Percentiles rank a stretch among this genome's conserved stretches.
Evolutionary conservation across 2,888 invertebrate species (phyloP).

Genomic region (Acholoe squamosa): DNA sequence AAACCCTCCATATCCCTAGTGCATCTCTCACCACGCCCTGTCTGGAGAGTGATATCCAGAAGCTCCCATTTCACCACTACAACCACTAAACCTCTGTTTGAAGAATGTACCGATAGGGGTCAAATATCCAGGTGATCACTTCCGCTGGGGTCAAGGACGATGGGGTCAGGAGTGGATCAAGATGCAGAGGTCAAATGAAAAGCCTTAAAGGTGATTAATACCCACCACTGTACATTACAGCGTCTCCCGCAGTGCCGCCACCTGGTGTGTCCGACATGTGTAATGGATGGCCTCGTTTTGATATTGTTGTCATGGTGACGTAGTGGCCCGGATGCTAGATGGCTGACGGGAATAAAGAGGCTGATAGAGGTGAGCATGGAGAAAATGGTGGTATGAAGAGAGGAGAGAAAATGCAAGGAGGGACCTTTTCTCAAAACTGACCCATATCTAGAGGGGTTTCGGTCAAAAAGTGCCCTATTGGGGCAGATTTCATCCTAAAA

Average conservation of each 20-base stretch:
- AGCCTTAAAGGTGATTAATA: slow-evolving; percentile 46
- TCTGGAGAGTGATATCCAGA: no score
- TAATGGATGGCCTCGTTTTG: slow-evolving; percentile 57
- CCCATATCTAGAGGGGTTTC: no score
- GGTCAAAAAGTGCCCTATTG: no score
- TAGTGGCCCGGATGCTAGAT: slow-evolving; percentile 27
- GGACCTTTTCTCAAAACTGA: no score
- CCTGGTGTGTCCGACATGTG: slow-evolving; percentile 32
- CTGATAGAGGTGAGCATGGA: background rate
- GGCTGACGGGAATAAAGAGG: background rate
- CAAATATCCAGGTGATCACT: slow-evolving; percentile 26
- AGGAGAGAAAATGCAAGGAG: no score
- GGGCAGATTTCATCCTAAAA: no score
- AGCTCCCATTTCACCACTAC: no score
- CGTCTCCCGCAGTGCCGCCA: slow-evolving; percentile 32
- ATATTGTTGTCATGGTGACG: slow-evolving; percentile 49
- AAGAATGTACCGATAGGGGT: background rate
- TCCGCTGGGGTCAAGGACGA: slow-evolving; percentile 1
- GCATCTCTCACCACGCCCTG: no score
- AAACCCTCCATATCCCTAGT: no score
- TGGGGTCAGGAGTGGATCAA: background rate
- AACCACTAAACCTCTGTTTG: background rate
- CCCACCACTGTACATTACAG: background rate
- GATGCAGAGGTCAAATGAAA: slow-evolving; percentile 17
- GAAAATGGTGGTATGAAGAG: background rate